A percentile compares a stretch with the other conserved stretches of the same genome.
Evolutionary conservation across 1,140 invertebrate species (phyloP).

Genomic region (Rhopalosiphum padi): DNA sequence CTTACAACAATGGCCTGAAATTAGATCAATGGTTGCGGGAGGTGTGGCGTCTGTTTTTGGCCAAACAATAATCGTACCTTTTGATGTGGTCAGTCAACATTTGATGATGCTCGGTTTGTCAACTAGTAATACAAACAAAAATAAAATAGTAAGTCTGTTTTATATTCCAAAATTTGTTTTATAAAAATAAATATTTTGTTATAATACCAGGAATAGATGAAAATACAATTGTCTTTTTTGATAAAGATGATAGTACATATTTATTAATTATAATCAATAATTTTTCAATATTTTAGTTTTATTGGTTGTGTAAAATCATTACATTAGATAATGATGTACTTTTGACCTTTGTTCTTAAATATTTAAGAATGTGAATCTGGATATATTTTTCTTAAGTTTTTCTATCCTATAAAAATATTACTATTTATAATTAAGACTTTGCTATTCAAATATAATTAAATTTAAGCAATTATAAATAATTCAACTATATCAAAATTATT

Average conservation of each 20-base stretch:
- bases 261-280: neutral
- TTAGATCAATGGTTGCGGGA: constrained; percentile 80
- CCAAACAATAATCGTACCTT: constrained; percentile 95
- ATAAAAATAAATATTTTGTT: neutral
- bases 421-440: neutral
- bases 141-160: constrained; percentile 57
- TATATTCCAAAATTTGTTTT: neutral
- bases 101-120: constrained; percentile 89
- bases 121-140: constrained; percentile 62
- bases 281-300: neutral
- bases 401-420: neutral
- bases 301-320: neutral
- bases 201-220: neutral
- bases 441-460: neutral
- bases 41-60: constrained; percentile 90
- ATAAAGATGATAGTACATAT: neutral
- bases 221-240: neutral
- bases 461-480: neutral
- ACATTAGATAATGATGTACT: neutral
- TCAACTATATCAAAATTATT: neutral
- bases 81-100: constrained; percentile 96
- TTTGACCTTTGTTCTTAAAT: constrained; percentile 10
- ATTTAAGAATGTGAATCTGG: neutral
- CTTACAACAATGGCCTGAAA: constrained; percentile 68
- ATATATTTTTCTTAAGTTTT: neutral